Conservation (phyloP, 2,797 vertebrate species). For the Rachycentron canadum region DNA sequence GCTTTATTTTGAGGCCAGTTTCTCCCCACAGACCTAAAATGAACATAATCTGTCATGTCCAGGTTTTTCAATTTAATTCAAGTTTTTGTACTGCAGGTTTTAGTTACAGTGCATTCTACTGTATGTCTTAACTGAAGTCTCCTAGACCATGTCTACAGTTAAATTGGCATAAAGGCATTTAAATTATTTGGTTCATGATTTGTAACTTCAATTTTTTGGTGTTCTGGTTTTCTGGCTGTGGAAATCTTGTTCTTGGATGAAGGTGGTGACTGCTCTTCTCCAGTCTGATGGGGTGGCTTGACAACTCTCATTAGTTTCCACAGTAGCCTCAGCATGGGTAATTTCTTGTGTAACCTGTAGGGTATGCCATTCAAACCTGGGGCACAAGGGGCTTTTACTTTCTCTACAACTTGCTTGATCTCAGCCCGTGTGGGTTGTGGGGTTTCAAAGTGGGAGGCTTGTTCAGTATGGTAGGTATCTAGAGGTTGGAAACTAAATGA, state of each 20-base stretch:
- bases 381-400: too few species aligned
- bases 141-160: too few species aligned
- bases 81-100: slow-evolving; percentile 6
- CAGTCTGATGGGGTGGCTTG: neutral
- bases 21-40: slow-evolving; percentile 27
- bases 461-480: too few species aligned
- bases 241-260: neutral
- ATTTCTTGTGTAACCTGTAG: too few species aligned
- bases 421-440: too few species aligned
- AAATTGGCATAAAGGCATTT: too few species aligned
- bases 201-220: neutral
- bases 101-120: slow-evolving; percentile 3
- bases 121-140: neutral
- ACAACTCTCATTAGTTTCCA: too few species aligned
- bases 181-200: neutral
- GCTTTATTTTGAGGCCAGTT: slow-evolving; percentile 42
- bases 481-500: neutral
- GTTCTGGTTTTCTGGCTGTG: too few species aligned
- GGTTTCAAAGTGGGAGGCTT: neutral
- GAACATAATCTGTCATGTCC: slow-evolving; percentile 27
- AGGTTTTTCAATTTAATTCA: slow-evolving; percentile 36
- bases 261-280: neutral
- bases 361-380: too few species aligned
- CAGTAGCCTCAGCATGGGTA: too few species aligned
- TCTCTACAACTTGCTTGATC: too few species aligned